Base-by-base conservation (phyloP, 2,113 vertebrate genomes). In the Amphiprion ocellaris region DNA sequence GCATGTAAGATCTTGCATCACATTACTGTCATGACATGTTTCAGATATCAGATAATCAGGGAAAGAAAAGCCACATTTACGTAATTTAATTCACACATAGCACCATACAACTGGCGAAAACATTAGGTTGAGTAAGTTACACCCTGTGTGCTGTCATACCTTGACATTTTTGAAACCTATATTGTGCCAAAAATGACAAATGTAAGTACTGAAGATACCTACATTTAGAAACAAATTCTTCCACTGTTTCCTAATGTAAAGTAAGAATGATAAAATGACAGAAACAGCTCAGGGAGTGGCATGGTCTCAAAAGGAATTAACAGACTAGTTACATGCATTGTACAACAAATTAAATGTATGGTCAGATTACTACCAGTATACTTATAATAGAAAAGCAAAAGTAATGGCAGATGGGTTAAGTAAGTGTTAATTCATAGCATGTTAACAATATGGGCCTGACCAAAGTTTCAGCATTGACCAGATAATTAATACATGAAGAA, bases 1-100 rank as follows among this genome's bases (percentile, higher is more conserved):
- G 64, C 53, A 71, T 79, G 58, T 33, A 61, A 63, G 54, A 67
- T 41, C 9, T 6, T 55, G 54, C 23, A 47, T 73, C 49, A 56
- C 15, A 70, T 81, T 64, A 47, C 67, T 60, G 41, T 74, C 50
- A 81, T 82, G 44, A 87, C 39, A 85, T 58, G 39, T 76, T 70
- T 46, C 9, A 33, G 10, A 39, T 52, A 58, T 59, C 74, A 30
- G 53, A 70, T 75, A 83, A 53, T 55, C 66, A 55, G 37, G 44
- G 41, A 73, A 61, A 59, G 1, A 63, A 23, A 39, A n/a, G 19
- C 6, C 30, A 2, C 33, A 37, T 37, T 37, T 37, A 37, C 33
- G 1, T 10, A 64, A 7, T 55, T 37, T 10, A 64, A 4, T 55
- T 37, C 23, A 68, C 33, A 58, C n/a, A 21, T 8, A 28, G n/a